Base-by-base conservation (phyloP, 2,113 vertebrate species). In the Sula dactylatra region DNA sequence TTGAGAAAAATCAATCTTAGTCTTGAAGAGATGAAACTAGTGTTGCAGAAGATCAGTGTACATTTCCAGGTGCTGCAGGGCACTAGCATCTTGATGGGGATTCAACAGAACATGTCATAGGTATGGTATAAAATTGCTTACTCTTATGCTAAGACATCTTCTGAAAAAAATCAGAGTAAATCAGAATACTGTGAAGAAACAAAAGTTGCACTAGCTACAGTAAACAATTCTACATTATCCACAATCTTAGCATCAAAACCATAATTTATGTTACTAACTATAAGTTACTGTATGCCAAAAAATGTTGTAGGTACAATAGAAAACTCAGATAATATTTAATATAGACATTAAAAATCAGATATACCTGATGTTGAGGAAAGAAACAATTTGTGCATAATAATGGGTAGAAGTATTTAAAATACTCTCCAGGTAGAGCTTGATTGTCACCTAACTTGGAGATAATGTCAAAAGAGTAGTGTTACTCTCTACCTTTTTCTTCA, bases 11-110 rank as follows among this genome's bases (percentile, higher is more conserved):
- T 97, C 97, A 93, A 88, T 97, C 95, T 94, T 49, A 26, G 85
- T 87, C 87, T 77, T 64, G 91, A 89, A 90, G 88, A 95, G 95
- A 92, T 88, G 87, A 82, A 84, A 55, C 71, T 93, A 61, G 91
- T 95, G 90, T 86, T 97, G 96, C 96, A 97, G 96, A 95, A 97
- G 96, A 97, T 93, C 89, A 94, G 85, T 94, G 95, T 61, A 40
- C 78, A 95, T 94, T 93, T 96, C 93, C 94, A 92, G 82, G 88
- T 93, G 95, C 96, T 95, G 71, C 79, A 95, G 97, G 97, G 96
- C 86, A 97, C 86, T 65, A 79, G 71, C 56, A 67, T 92, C 81
- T 55, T 93, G 85, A 91, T 54, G 91, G 47, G 70, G 13, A 95
- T 82, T 94, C 90, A 90, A 79, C 84, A 91, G 96, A 96, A 94